Conservation (phyloP, 2,797 vertebrate species). For the Decapterus maruadsi region DNA sequence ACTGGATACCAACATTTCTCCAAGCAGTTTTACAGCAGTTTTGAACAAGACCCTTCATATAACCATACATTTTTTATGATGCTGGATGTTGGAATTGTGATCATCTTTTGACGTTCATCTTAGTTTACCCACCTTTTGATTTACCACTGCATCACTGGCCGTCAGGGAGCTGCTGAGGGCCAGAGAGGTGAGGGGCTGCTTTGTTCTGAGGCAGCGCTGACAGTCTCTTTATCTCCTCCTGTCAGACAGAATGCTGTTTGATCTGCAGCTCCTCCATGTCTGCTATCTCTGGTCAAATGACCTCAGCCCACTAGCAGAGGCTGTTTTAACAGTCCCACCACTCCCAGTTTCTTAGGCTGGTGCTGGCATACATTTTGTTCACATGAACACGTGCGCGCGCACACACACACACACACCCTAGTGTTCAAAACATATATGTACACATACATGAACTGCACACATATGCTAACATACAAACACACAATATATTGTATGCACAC, state of each 20-base stretch:
- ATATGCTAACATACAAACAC: constrained; percentile 9
- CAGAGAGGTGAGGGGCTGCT: constrained; percentile 77
- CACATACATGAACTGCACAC: constrained; percentile 3
- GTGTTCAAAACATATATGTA: background rate
- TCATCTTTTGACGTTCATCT: constrained; percentile 69
- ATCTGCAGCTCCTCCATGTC: constrained; percentile 77
- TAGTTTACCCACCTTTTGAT: constrained; percentile 77
- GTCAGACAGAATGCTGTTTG: constrained; percentile 83
- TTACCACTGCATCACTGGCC: constrained; percentile 66
- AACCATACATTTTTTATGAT: constrained; percentile 54
- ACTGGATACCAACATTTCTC: constrained; percentile 9
- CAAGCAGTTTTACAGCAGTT: constrained; percentile 13
- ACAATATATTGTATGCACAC: background rate
- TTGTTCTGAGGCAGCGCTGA: constrained; percentile 81
- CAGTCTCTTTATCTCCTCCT: constrained; percentile 84
- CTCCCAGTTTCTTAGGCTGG: constrained; percentile 32
- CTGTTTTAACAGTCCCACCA: constrained; percentile 42
- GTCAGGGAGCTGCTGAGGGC: constrained; percentile 74
- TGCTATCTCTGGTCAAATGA: constrained; percentile 77
- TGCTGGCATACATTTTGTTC: constrained; percentile 18
- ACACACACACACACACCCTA: constrained; percentile 22
- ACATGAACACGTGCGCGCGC: background rate
- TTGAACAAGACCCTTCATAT: constrained; percentile 25
- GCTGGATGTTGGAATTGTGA: constrained; percentile 58
- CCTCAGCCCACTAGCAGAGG: constrained; percentile 62